Conservation (phyloP, 2,797 vertebrate species). For the Cryptoprocta ferox region DNA sequence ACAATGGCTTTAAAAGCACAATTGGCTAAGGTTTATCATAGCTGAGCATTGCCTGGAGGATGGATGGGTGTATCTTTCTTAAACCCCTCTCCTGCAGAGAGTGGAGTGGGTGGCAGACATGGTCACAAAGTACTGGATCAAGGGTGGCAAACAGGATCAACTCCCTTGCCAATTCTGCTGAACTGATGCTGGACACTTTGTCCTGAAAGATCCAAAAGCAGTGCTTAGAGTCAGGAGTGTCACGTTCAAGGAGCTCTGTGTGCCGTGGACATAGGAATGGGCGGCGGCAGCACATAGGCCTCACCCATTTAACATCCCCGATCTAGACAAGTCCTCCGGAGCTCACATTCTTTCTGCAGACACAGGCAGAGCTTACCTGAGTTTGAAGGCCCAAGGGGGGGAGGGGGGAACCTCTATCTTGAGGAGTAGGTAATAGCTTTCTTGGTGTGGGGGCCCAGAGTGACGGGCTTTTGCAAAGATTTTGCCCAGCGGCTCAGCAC, state of each 20-base stretch:
- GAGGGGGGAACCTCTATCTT: background rate
- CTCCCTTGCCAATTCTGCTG: background rate
- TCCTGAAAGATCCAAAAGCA: background rate
- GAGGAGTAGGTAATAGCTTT: background rate
- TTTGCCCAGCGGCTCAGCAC: background rate
- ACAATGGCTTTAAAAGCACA: background rate
- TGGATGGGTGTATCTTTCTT: background rate
- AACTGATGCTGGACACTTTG: background rate
- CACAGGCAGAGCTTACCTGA: background rate
- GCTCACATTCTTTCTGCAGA: background rate
- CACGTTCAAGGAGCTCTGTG: background rate
- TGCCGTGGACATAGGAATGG: background rate
- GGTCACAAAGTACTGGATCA: background rate
- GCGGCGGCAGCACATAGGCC: fast-evolving
- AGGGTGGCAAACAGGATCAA: background rate
- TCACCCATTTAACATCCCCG: background rate
- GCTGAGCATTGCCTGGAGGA: background rate
- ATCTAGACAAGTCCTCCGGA: background rate
- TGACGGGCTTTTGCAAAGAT: background rate
- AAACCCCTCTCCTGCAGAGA: background rate
- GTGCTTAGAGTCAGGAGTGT: background rate
- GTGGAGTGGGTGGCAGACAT: background rate
- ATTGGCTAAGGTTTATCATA: background rate
- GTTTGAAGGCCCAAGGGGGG: background rate
- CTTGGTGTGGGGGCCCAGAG: background rate